Base-by-base conservation (phyloP, 2,113 vertebrate species). In the Balaeniceps rex region DNA sequence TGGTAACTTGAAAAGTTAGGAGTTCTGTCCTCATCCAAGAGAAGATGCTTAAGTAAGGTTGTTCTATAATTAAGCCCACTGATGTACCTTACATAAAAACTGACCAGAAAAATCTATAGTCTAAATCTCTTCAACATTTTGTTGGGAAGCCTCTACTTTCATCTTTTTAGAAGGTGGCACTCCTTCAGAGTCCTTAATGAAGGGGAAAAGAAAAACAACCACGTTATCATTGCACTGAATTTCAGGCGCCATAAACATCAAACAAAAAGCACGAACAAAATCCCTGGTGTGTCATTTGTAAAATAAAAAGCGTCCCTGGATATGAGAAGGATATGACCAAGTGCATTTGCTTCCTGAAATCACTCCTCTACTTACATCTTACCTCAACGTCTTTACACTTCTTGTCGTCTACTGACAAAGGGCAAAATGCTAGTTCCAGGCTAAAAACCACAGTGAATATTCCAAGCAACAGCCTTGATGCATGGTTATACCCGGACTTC, bases 71-170 rank as follows among this genome's bases (percentile, higher is more conserved):
- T 91, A 95, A 97, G 97, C 98, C 98, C 97, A 98, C 93, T 79
- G 98, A 98, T 94, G 98, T 97, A 94, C 97, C 98, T 97, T 98
- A 98, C 92, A 93, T 69, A 97, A 97, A 94, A 97, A 97, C 83
- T 72, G 97, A 98, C 95, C 95, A 92, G 84, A 76, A 95, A 97
- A 93, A 79, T 75, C 64, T 94, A 93, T 86, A 91, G 96, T 98
- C 98, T 99, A 99, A 98, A 99, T 99, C 97, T 99, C 99, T 94
- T 99, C 99, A 80, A 98, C 98, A 93, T 98, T 99, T 98, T 98
- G 99, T 97, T 99, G 98, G 63, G 99, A 98, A 96, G 98, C 98
- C 97, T 99, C 99, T 98, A 98, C 96, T 98, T 99, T 99, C 98
- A 98, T 98, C 97, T 99, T 99, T 99, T 99, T 99, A 93, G 97